Evolutionary conservation across 2,797 vertebrate species (phyloP), one percentile per base, ranked within the genome.

Genomic region (Lacerta agilis): DNA sequence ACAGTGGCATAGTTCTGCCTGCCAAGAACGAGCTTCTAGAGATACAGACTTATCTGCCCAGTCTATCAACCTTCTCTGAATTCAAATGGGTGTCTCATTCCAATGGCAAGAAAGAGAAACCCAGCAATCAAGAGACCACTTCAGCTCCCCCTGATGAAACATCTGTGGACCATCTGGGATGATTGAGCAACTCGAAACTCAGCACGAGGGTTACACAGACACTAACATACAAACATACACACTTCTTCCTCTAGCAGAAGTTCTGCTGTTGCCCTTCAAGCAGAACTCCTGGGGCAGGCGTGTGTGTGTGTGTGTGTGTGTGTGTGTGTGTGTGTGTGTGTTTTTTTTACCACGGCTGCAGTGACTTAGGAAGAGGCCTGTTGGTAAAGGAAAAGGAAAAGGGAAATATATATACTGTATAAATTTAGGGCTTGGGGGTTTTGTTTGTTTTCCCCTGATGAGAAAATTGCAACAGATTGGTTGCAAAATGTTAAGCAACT

Each of bases 401-500:
- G 45, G 45, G 10, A 49, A 4, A 49, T 13, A 49, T 49, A 49
- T 49, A 49, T 49, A 49, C 49, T 15, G 49, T 49, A 49, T 49
- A 49, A 49, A 49, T n/a, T n/a, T n/a, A 71, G 27, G 27, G 8
- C 11, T 29, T 71, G 11, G 10, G 4, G 11, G 5, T 29, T 8
- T 9, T 71, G 69, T 71, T 71, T n/a, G 49, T 49, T 71, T n/a
- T n/a, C 2, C 76, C 43, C 43, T 7, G 29, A 58, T 58, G 58
- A 67, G 64, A 67, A 27, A 29, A 36, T 79, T 86, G 43, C 64
- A 36, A 86, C 45, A 79, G 64, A 49, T 11, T 17, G 3, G 25
- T 86, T 78, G n/a, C 75, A 67, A 23, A 75, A 79, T 71, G 79
- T 55, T 76, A 23, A 20, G n/a, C 41, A 86, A 86, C 23, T 69